A percentile compares a stretch with the other conserved stretches of the same genome.
Conservation (phyloP, 2,888 invertebrate genomes). For the Andrena haemorrhoa region DNA sequence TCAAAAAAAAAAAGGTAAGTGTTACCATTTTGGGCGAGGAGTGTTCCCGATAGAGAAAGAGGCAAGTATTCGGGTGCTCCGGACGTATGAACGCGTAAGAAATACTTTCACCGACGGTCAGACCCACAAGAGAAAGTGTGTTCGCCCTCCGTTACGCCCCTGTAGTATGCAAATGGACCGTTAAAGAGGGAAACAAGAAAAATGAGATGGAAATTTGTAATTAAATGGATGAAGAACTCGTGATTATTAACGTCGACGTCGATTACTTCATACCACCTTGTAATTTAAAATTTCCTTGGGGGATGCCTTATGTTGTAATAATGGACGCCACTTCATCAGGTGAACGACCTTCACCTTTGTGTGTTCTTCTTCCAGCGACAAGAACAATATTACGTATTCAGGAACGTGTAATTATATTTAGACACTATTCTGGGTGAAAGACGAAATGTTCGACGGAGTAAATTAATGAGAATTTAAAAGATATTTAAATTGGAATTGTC, state of each 20-base stretch:
- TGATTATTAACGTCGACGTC: background rate
- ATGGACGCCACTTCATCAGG: slow-evolving; percentile 19
- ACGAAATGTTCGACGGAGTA: no score
- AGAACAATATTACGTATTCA: background rate
- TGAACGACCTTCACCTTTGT: slow-evolving; percentile 42
- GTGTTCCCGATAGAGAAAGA: slow-evolving; percentile 51
- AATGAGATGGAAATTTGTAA: slow-evolving; percentile 12
- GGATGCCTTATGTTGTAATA: background rate
- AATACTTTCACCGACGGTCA: slow-evolving; percentile 74
- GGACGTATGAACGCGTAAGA: slow-evolving; percentile 60
- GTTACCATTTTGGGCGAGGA: slow-evolving; percentile 49
- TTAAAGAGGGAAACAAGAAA: slow-evolving; percentile 43
- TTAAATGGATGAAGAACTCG: slow-evolving; percentile 16
- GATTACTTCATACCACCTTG: background rate
- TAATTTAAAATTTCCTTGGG: background rate
- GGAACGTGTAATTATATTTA: no score
- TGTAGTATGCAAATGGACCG: slow-evolving; percentile 56
- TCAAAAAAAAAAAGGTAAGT: slow-evolving; percentile 6
- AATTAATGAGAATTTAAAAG: no score
- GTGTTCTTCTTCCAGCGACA: background rate
- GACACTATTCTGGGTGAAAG: no score
- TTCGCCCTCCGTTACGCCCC: slow-evolving; percentile 67
- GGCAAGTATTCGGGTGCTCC: slow-evolving; percentile 64
- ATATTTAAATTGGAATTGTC: no score
- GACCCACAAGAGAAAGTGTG: slow-evolving; percentile 66